Evolutionary conservation across 2,113 vertebrate genomes (phyloP).

Genomic region (Dipodomys merriami): DNA sequence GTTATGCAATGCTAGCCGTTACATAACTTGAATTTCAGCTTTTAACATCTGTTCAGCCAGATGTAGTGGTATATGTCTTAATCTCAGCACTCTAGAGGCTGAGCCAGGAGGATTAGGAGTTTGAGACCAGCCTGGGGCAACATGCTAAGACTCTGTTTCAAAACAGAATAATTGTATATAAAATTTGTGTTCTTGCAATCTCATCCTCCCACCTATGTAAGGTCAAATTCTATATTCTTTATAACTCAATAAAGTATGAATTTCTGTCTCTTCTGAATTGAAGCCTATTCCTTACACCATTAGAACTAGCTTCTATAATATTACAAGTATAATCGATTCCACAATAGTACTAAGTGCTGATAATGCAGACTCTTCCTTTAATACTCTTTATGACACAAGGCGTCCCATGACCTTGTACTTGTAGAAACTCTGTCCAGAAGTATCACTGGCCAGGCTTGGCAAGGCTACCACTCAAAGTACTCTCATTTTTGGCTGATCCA

Average conservation of each 20-base stretch:
- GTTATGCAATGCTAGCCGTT: neutral
- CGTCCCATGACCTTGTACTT: neutral
- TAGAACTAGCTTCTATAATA: neutral
- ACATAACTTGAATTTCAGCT: neutral
- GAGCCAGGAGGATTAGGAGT: too few species aligned
- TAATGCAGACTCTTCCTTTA: neutral
- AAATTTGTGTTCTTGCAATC: neutral
- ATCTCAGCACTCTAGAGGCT: too few species aligned
- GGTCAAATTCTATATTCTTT: neutral
- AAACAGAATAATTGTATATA: too few species aligned
- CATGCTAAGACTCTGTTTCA: too few species aligned
- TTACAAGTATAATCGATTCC: neutral
- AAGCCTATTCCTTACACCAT: neutral
- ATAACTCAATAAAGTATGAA: neutral
- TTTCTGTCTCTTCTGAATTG: neutral
- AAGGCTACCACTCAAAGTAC: neutral
- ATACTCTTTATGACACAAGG: neutral
- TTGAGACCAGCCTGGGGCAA: too few species aligned
- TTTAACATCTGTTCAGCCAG: neutral
- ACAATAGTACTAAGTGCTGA: neutral
- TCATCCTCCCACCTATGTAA: neutral
- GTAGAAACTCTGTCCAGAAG: conserved; percentile 4
- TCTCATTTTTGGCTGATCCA: neutral
- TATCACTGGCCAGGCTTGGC: neutral
- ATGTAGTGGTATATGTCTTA: too few species aligned